Conservation (phyloP, 2,797 vertebrate species). For the Coilia nasus region DNA sequence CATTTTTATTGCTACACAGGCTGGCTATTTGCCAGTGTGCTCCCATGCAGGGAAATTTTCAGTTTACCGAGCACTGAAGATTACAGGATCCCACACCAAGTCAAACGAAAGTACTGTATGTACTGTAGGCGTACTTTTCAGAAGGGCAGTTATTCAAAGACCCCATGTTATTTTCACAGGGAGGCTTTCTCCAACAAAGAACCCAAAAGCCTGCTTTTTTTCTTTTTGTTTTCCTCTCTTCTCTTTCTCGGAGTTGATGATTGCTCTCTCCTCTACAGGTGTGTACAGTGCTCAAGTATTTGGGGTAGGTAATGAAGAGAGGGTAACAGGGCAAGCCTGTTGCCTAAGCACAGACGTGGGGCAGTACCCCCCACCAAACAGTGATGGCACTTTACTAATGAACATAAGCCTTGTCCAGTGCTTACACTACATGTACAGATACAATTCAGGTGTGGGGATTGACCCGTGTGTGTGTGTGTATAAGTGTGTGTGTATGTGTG, state of each 20-base stretch:
- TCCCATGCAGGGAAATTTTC: too few relatives aligned
- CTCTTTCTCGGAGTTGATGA: too few relatives aligned
- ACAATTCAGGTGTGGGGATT: slow-evolving; percentile 18
- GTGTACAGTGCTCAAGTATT: background rate
- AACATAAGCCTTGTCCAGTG: slow-evolving; percentile 79
- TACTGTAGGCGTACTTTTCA: background rate
- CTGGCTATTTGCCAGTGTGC: too few relatives aligned
- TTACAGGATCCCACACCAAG: too few relatives aligned
- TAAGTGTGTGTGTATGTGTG: slow-evolving; percentile 57
- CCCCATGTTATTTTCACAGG: background rate
- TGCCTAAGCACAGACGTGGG: slow-evolving; percentile 24
- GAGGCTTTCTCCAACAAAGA: background rate
- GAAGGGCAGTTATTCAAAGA: background rate
- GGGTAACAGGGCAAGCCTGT: background rate
- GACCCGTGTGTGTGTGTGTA: slow-evolving; percentile 52
- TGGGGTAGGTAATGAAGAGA: background rate
- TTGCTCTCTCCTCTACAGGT: background rate
- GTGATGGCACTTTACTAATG: slow-evolving; percentile 86
- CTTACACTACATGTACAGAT: slow-evolving; percentile 61
- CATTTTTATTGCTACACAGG: too few relatives aligned
- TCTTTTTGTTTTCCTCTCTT: too few relatives aligned
- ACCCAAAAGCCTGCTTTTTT: background rate
- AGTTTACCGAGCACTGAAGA: too few relatives aligned
- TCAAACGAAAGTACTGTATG: too few relatives aligned
- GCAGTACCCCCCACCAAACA: slow-evolving; percentile 42